phyloP scores from a whole-genome alignment of 2,797 vertebrate species.

The Chaenodraco wilsoni region DNA sequence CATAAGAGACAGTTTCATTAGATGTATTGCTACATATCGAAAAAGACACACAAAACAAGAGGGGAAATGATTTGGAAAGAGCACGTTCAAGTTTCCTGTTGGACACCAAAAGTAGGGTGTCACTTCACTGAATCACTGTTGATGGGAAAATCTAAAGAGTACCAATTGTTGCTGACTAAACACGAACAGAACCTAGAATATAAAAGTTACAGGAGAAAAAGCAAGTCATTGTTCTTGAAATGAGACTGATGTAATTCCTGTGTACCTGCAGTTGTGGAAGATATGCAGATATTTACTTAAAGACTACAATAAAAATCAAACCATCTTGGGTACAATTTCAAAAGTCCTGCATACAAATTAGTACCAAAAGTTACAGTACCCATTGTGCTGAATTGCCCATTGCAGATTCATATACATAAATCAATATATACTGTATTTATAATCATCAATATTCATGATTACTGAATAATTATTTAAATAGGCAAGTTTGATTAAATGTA shows the following conservation, averaged over 20 bases:
- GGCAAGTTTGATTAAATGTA: background rate
- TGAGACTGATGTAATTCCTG: constrained; percentile 5
- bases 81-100: constrained; percentile 66
- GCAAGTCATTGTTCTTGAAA: background rate
- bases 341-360: background rate
- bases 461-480: no score
- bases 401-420: background rate
- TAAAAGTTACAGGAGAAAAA: constrained; percentile 14
- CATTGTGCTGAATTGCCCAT: background rate
- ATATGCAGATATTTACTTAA: background rate
- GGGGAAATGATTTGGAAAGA: constrained; percentile 80
- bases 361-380: background rate
- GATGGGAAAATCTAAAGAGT: constrained; percentile 21
- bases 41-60: constrained; percentile 43
- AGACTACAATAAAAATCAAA: no score
- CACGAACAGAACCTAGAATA: constrained; percentile 15
- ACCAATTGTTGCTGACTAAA: constrained; percentile 36
- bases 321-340: no score
- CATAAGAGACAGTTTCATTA: constrained; percentile 67
- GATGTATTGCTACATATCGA: constrained; percentile 63
- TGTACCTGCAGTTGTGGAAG: background rate
- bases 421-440: no score
- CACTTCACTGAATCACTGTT: constrained; percentile 17
- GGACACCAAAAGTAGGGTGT: constrained; percentile 46
- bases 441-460: no score